phyloP scores from a whole-genome alignment of 2,888 invertebrate species.

The Dicyrtoma fusca region DNA sequence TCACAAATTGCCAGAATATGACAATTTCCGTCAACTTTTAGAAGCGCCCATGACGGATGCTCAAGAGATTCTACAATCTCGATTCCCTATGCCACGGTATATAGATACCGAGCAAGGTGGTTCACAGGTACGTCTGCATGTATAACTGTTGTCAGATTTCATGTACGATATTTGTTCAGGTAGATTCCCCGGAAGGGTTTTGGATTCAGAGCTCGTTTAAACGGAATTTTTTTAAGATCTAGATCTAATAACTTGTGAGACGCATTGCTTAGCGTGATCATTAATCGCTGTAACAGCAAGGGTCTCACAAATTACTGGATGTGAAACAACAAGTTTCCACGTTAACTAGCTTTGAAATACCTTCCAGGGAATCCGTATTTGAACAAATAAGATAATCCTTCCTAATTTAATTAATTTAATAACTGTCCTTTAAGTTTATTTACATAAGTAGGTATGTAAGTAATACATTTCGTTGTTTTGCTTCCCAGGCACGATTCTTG shows the following conservation, averaged over 20 bases:
- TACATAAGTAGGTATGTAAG: not conserved
- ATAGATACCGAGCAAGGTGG: conserved; percentile 99
- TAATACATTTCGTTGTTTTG: conserved; percentile 36
- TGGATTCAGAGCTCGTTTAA: too few species aligned
- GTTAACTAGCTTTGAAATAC: too few species aligned
- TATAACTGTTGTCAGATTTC: not conserved
- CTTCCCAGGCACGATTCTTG: conserved; percentile 84
- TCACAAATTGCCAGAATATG: conserved; percentile 96
- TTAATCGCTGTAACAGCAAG: too few species aligned
- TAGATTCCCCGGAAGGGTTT: not conserved
- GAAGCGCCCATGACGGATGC: conserved; percentile 97
- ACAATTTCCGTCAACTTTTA: conserved; percentile 93
- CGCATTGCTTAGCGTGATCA: not conserved
- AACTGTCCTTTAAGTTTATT: not conserved
- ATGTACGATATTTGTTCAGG: too few species aligned
- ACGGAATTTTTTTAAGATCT: too few species aligned
- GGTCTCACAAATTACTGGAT: too few species aligned
- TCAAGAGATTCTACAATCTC: conserved; percentile 89
- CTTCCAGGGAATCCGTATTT: too few species aligned
- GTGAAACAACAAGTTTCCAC: too few species aligned
- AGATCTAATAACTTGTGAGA: not conserved
- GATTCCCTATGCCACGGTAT: conserved; percentile 98
- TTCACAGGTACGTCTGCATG: conserved; percentile 80
- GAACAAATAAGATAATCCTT: too few species aligned
- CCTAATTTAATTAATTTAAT: too few species aligned